Percentiles rank a stretch among this genome's conserved stretches.
Evolutionary conservation across 2,888 invertebrate species (phyloP).

Genomic region (Piscicola geometra): DNA sequence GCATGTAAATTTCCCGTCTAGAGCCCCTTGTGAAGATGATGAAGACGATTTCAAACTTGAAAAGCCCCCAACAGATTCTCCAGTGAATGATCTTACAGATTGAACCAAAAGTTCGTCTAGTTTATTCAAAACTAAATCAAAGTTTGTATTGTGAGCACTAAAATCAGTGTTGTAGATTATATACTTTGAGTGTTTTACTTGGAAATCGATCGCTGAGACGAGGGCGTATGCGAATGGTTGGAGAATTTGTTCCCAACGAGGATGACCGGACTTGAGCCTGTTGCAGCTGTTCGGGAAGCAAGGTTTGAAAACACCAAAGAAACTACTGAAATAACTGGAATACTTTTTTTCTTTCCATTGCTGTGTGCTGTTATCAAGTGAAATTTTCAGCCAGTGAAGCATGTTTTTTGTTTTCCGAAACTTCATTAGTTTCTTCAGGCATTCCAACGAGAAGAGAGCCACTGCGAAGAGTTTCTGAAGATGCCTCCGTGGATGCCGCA

Average conservation of each 20-base stretch:
- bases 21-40: no score
- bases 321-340: not conserved
- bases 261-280: no score
- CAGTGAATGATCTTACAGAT: not conserved
- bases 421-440: not conserved
- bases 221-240: not conserved
- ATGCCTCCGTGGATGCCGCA: not conserved
- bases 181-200: not conserved
- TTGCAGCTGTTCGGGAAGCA: conserved; percentile 1
- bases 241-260: not conserved
- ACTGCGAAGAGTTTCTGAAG: not conserved
- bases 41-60: not conserved
- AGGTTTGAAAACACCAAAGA: not conserved
- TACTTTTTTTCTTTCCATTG: no score
- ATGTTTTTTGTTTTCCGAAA: not conserved
- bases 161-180: not conserved
- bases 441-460: not conserved
- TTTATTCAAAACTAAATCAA: conserved; percentile 10
- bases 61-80: not conserved
- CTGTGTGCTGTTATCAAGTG: not conserved
- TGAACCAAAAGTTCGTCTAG: not conserved
- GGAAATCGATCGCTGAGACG: not conserved
- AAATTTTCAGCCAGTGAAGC: not conserved
- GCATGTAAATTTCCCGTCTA: no score
- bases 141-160: not conserved